These are phyloP conservation scores for Oxytorus armatus DNA, from an alignment of 2,888 invertebrate genomes.

Conservation along the genomic window DNA sequence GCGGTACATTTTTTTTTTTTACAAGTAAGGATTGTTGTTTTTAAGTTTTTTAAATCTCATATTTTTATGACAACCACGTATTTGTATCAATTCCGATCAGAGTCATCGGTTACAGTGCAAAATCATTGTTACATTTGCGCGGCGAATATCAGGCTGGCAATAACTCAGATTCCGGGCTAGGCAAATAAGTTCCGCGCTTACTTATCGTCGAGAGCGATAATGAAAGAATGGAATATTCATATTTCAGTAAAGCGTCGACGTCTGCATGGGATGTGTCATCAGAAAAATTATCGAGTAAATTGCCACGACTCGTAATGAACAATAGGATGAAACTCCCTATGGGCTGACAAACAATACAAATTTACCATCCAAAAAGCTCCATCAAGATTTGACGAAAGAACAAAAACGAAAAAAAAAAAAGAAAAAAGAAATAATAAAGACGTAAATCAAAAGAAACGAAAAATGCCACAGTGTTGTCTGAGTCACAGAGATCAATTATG, in stretches of 20 bases:
- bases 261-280: constrained; percentile 56
- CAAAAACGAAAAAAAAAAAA: not conserved
- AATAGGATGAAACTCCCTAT: constrained; percentile 58
- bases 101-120: too few species aligned
- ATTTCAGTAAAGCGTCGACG: constrained; percentile 53
- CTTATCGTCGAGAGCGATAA: not conserved
- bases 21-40: too few species aligned
- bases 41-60: too few species aligned
- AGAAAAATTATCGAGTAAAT: constrained; percentile 30
- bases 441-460: constrained; percentile 9
- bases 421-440: constrained; percentile 6
- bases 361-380: constrained; percentile 24
- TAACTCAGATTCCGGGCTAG: too few species aligned
- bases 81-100: too few species aligned
- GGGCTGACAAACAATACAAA: constrained; percentile 46
- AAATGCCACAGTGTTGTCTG: constrained; percentile 76
- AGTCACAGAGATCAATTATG: constrained; percentile 75
- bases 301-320: constrained; percentile 49
- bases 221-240: not conserved
- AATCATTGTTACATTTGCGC: too few species aligned
- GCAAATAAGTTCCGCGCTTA: not conserved
- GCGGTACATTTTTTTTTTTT: too few species aligned
- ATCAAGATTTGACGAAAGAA: not conserved
- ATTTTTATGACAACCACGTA: too few species aligned
- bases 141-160: too few species aligned